These are phyloP conservation scores for Cephonodes hylas DNA, from an alignment of 2,888 invertebrate species.

Conservation along the genomic window DNA sequence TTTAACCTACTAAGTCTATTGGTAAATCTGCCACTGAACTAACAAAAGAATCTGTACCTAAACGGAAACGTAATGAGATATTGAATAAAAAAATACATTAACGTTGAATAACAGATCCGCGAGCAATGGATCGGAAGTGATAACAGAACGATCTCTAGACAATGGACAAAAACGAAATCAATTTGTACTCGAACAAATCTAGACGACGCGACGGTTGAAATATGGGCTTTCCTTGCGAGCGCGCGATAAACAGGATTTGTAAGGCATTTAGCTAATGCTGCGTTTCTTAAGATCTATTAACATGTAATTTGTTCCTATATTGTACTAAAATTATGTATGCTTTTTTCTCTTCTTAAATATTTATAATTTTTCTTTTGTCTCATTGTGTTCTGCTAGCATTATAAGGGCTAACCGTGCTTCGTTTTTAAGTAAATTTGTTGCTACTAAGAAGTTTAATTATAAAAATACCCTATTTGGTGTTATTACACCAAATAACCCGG, in stretches of 20 bases:
- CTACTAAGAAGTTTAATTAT: too few relatives aligned
- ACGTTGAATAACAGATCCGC: background rate
- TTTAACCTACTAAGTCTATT: too few relatives aligned
- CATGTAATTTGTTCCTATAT: background rate
- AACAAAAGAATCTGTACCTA: too few relatives aligned
- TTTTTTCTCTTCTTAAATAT: too few relatives aligned
- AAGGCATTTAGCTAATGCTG: background rate
- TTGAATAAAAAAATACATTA: background rate
- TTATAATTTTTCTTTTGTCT: too few relatives aligned
- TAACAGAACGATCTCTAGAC: background rate
- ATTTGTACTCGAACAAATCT: slow-evolving; percentile 1
- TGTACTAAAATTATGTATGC: too few relatives aligned
- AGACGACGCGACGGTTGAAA: background rate
- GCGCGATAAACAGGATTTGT: background rate
- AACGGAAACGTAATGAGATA: background rate
- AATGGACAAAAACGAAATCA: slow-evolving; percentile 6
- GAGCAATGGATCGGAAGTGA: slow-evolving; percentile 6
- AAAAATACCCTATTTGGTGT: too few relatives aligned
- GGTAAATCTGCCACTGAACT: too few relatives aligned
- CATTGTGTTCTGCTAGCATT: too few relatives aligned
- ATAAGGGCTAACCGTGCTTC: too few relatives aligned
- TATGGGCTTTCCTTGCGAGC: background rate
- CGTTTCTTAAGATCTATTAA: background rate
- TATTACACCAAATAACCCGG: too few relatives aligned
- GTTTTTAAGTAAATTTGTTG: too few relatives aligned